Evolutionary conservation across 2,797 vertebrate genomes (phyloP).

Genomic region (Notolabrus celidotus): DNA sequence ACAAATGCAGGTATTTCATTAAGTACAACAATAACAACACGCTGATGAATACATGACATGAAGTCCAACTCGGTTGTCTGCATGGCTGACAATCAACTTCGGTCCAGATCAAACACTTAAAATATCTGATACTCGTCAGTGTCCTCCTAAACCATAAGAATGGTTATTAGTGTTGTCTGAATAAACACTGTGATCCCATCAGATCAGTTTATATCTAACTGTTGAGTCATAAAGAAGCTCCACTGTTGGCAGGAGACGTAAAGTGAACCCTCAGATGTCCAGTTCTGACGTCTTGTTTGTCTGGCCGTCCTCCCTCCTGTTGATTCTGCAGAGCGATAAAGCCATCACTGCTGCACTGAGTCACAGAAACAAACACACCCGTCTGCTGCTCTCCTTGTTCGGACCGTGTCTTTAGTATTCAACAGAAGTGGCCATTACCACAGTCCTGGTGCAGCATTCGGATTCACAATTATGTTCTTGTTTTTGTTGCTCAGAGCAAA

Average conservation of each 20-base stretch:
- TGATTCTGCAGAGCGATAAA: neutral
- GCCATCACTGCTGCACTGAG: neutral
- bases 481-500: neutral
- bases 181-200: too few species aligned
- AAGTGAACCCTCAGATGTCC: neutral
- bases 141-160: too few species aligned
- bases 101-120: too few species aligned
- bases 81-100: too few species aligned
- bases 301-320: neutral
- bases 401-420: neutral
- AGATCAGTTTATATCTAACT: too few species aligned
- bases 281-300: neutral
- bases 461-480: neutral
- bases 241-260: neutral
- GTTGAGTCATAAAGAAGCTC: conserved; percentile 23
- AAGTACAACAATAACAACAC: too few species aligned
- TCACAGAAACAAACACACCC: neutral
- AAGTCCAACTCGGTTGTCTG: too few species aligned
- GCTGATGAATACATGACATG: too few species aligned
- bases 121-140: too few species aligned
- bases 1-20: too few species aligned
- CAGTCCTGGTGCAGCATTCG: neutral
- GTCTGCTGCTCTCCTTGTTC: neutral
- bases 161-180: too few species aligned
- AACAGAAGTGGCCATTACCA: conserved; percentile 1